Percentiles rank a stretch among this genome's conserved stretches.
phyloP scores from a whole-genome alignment of 2,888 invertebrate genomes.

The Xestobium rufovillosum region DNA sequence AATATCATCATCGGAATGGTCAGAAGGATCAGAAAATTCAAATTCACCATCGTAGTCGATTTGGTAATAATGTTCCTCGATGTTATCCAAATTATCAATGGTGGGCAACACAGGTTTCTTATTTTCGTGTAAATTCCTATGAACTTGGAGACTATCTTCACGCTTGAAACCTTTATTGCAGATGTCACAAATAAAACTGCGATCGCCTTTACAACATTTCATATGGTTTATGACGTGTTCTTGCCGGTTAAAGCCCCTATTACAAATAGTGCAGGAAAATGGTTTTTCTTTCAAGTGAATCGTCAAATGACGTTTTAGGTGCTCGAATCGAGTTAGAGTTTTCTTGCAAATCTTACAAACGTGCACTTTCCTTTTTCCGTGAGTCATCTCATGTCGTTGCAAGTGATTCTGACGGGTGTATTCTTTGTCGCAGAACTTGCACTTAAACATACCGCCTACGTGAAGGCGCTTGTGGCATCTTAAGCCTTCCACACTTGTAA shows the following conservation, averaged over 20 bases:
- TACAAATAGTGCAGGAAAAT: slow-evolving; percentile 39
- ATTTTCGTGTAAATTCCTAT: slow-evolving; percentile 38
- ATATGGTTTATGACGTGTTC: slow-evolving; percentile 40
- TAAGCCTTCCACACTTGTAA: slow-evolving; percentile 39
- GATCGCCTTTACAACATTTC: slow-evolving; percentile 41
- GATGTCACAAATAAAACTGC: slow-evolving; percentile 42
- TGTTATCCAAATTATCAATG: slow-evolving; percentile 41
- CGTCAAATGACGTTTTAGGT: slow-evolving; percentile 40
- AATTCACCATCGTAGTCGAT: slow-evolving; percentile 29
- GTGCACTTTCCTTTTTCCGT: slow-evolving; percentile 38
- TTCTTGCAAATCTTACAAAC: slow-evolving; percentile 42
- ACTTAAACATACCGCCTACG: slow-evolving; percentile 38
- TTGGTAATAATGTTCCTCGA: slow-evolving; percentile 40
- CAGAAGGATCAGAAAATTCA: slow-evolving; percentile 25
- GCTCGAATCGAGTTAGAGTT: slow-evolving; percentile 39
- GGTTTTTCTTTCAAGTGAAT: slow-evolving; percentile 42
- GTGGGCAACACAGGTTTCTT: slow-evolving; percentile 36
- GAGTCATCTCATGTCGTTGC: slow-evolving; percentile 38
- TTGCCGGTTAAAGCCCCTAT: slow-evolving; percentile 39
- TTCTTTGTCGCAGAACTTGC: slow-evolving; percentile 39
- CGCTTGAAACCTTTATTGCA: slow-evolving; percentile 43
- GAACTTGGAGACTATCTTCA: slow-evolving; percentile 40
- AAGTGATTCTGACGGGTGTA: slow-evolving; percentile 39
- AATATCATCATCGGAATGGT: slow-evolving; percentile 24
- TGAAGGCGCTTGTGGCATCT: slow-evolving; percentile 24